A percentile compares a stretch with the other conserved stretches of the same genome.
These are phyloP conservation scores for Drosophila imparisetae DNA, from an alignment of 2,888 invertebrate species.

Conservation along the genomic window DNA sequence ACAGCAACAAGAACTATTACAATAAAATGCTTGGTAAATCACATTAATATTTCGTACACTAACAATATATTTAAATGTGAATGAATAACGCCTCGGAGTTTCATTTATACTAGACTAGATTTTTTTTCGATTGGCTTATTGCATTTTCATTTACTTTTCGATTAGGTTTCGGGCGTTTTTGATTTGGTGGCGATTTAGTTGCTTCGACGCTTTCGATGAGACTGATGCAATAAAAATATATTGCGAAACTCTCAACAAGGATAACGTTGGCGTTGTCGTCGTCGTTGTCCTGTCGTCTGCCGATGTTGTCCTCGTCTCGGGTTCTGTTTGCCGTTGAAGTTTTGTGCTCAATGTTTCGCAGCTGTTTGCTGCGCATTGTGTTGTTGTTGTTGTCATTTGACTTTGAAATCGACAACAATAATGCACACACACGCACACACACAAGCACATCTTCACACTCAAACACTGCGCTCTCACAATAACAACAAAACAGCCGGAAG, in stretches of 20 bases:
- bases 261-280: slow-evolving; percentile 64
- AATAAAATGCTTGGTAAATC: not conserved
- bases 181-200: slow-evolving; percentile 63
- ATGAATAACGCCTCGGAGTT: slow-evolving; percentile 1
- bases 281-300: slow-evolving; percentile 53
- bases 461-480: slow-evolving; percentile 44
- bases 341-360: slow-evolving; percentile 62
- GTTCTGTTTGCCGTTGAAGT: slow-evolving; percentile 61
- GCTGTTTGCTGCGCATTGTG: slow-evolving; percentile 65
- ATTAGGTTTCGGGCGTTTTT: slow-evolving; percentile 27
- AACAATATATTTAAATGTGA: not conserved
- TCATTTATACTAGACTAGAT: not conserved
- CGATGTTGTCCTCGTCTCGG: slow-evolving; percentile 57
- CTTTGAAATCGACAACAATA: slow-evolving; percentile 78
- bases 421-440: slow-evolving; percentile 51
- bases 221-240: slow-evolving; percentile 82
- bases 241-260: slow-evolving; percentile 82
- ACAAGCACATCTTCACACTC: slow-evolving; percentile 25
- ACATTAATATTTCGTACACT: not conserved
- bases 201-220: slow-evolving; percentile 79
- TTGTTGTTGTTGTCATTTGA: slow-evolving; percentile 70
- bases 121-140: slow-evolving; percentile 22
- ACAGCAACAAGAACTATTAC: not conserved
- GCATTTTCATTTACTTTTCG: slow-evolving; percentile 44
- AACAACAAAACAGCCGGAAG: slow-evolving; percentile 73